phyloP scores from a whole-genome alignment of 2,888 invertebrate genomes.

The Erebia palarica region DNA sequence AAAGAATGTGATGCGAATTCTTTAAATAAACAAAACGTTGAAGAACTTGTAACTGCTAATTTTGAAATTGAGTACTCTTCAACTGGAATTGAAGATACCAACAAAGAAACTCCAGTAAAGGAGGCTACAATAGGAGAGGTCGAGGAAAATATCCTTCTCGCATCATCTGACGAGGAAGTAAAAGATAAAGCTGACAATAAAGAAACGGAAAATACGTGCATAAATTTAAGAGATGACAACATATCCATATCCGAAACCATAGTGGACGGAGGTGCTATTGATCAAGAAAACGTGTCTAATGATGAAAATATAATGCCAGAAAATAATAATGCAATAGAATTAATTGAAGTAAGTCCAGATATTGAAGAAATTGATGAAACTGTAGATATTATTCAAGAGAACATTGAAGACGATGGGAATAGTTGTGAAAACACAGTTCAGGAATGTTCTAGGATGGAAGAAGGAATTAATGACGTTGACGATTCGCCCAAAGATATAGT shows the following conservation, averaged over 20 bases:
- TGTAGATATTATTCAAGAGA: conserved; percentile 7
- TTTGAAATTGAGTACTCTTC: conserved; percentile 45
- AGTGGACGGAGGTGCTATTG: conserved; percentile 9
- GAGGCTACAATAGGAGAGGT: conserved; percentile 49
- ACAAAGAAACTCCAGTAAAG: conserved; percentile 34
- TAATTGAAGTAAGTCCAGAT: background rate
- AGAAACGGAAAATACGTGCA: conserved; percentile 39
- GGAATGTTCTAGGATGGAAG: background rate
- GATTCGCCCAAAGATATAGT: conserved; percentile 13
- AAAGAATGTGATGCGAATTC: conserved; percentile 32
- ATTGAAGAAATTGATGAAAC: background rate
- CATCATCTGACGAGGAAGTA: conserved; percentile 60
- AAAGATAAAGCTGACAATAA: conserved; percentile 30
- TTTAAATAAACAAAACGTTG: conserved; percentile 26
- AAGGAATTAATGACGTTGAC: background rate
- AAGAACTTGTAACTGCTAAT: conserved; percentile 37
- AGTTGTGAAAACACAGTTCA: background rate
- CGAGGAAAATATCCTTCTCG: conserved; percentile 60
- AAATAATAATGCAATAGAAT: conserved; percentile 18
- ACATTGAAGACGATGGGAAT: background rate
- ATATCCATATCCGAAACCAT: conserved; percentile 36
- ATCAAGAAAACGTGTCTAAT: conserved; percentile 14
- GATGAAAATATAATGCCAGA: conserved; percentile 13
- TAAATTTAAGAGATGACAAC: conserved; percentile 36
- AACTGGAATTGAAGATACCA: conserved; percentile 11